Conservation (phyloP, 2,113 vertebrate species). For the Phrynosoma blainvillii region DNA sequence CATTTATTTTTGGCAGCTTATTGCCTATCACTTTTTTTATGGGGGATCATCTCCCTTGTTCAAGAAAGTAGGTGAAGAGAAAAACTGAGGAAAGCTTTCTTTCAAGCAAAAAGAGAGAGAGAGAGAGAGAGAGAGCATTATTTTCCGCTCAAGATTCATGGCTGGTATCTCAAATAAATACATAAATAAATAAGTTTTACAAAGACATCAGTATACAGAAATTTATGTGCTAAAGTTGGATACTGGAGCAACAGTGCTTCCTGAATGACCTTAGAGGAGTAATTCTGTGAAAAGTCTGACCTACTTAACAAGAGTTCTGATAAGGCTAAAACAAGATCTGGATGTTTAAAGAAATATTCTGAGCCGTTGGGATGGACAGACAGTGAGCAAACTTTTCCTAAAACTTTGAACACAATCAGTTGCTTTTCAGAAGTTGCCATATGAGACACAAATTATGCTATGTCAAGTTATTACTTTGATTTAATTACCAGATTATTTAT, state of each 20-base stretch:
- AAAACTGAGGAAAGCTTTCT: neutral
- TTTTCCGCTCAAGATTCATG: neutral
- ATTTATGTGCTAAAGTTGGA: neutral
- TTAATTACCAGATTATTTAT: neutral
- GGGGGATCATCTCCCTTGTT: neutral
- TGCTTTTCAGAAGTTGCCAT: neutral
- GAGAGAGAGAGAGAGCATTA: too few relatives aligned
- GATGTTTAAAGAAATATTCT: neutral
- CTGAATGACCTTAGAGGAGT: neutral
- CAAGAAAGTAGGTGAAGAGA: too few relatives aligned
- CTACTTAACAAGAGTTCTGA: neutral
- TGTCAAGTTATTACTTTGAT: neutral
- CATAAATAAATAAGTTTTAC: too few relatives aligned
- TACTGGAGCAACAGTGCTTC: neutral
- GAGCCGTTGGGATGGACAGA: neutral
- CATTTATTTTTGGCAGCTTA: neutral
- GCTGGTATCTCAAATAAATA: neutral
- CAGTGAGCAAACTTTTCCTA: neutral
- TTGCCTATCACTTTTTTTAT: neutral
- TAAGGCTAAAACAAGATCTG: neutral
- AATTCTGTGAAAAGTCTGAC: conserved; percentile 1
- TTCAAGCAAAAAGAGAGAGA: neutral
- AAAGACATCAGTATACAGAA: neutral
- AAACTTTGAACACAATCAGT: neutral
- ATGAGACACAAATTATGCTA: neutral